Conservation (phyloP, 2,888 invertebrate species). For the Pheosia tremula region DNA sequence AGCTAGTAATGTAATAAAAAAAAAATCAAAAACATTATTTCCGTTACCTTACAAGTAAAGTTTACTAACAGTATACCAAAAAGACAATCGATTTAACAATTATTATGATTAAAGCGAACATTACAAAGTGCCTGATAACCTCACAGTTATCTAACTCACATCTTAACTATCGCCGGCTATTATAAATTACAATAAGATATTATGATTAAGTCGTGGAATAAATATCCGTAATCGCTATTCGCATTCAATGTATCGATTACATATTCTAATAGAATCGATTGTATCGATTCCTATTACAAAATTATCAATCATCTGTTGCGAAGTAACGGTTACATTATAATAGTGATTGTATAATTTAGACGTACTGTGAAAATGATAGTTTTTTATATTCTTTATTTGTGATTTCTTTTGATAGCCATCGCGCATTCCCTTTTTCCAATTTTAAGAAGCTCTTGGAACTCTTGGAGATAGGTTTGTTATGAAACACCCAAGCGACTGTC, state of each 20-base stretch:
- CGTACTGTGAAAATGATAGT: background rate
- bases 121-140: slow-evolving; percentile 2
- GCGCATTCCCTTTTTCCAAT: no score
- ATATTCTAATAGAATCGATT: slow-evolving; percentile 9
- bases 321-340: background rate
- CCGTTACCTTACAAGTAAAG: no score
- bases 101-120: slow-evolving; percentile 5
- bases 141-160: background rate
- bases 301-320: slow-evolving; percentile 6
- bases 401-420: no score
- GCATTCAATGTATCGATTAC: slow-evolving; percentile 8
- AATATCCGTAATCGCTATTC: slow-evolving; percentile 7
- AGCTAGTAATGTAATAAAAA: no score
- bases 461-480: no score
- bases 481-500: no score
- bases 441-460: no score
- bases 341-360: background rate
- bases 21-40: no score
- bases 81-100: background rate
- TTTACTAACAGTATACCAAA: no score
- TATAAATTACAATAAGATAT: slow-evolving; percentile 5
- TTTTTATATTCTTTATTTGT: no score
- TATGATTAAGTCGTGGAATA: slow-evolving; percentile 8
- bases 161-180: background rate
- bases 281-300: slow-evolving; percentile 4